A percentile compares a stretch with the other conserved stretches of the same genome.
Conservation (phyloP, 2,113 vertebrate genomes). For the Myotis davidii region DNA sequence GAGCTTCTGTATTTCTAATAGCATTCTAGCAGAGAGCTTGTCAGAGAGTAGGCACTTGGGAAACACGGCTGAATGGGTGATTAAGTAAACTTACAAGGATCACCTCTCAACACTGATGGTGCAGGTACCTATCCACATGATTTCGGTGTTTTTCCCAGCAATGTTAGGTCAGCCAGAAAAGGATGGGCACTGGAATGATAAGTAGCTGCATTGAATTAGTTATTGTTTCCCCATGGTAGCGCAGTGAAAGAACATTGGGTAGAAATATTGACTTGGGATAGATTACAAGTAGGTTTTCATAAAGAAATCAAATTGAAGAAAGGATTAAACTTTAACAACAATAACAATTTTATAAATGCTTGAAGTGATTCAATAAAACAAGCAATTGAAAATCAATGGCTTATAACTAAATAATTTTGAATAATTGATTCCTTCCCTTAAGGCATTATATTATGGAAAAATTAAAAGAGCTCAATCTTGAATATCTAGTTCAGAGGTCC, state of each 20-base stretch:
- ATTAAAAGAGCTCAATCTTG: neutral
- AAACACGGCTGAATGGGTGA: neutral
- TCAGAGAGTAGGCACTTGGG: neutral
- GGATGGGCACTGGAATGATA: neutral
- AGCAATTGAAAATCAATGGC: neutral
- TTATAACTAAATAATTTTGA: conserved; percentile 47
- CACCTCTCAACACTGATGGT: neutral
- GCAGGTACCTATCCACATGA: neutral
- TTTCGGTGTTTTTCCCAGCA: neutral
- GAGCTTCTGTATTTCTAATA: neutral
- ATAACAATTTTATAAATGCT: conserved; percentile 27
- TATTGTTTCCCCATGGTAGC: neutral
- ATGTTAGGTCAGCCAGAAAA: neutral
- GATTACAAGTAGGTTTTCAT: neutral
- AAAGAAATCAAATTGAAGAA: neutral
- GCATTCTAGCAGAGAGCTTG: neutral
- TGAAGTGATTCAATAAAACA: conserved; percentile 42
- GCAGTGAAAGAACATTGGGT: neutral
- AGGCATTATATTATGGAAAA: neutral
- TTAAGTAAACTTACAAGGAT: neutral
- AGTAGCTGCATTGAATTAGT: neutral
- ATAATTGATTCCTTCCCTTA: neutral
- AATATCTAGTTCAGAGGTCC: neutral
- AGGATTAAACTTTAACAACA: neutral
- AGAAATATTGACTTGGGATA: neutral